These are phyloP conservation scores for Pentalonia nigronervosa DNA, from an alignment of 1,140 invertebrate species.

Conservation along the genomic window DNA sequence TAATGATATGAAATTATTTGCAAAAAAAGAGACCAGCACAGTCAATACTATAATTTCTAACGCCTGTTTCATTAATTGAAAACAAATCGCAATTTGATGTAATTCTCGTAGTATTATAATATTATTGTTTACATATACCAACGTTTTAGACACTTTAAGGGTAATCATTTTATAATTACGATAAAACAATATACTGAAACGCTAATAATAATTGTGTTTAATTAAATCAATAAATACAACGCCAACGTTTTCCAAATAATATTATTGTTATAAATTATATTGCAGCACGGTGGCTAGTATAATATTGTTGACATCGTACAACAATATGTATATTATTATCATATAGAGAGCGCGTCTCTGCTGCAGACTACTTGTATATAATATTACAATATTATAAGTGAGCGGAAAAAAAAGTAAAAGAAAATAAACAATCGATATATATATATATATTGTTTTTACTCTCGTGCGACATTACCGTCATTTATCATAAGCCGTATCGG, in stretches of 20 bases:
- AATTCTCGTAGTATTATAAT: background rate
- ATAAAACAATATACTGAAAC: background rate
- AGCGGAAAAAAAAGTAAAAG: background rate
- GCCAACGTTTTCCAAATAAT: background rate
- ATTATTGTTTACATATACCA: background rate
- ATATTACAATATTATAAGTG: conserved; percentile 18
- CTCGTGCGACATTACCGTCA: background rate
- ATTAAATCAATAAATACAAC: background rate
- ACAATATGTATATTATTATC: background rate
- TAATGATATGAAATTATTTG: background rate
- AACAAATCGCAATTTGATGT: background rate
- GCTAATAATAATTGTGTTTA: background rate
- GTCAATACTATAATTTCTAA: background rate
- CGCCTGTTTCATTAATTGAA: background rate
- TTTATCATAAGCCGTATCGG: conserved; percentile 45
- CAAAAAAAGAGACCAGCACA: background rate
- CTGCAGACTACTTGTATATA: background rate
- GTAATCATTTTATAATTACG: background rate
- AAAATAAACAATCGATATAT: conserved; percentile 28
- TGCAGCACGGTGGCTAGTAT: background rate
- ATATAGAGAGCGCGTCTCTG: background rate
- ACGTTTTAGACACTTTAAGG: background rate
- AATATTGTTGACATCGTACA: background rate
- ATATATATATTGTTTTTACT: conserved; percentile 17
- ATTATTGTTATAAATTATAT: background rate